Evolutionary conservation across 2,888 invertebrate genomes (phyloP), one percentile per base, ranked within the genome.

Genomic region (Brenthis hecate): DNA sequence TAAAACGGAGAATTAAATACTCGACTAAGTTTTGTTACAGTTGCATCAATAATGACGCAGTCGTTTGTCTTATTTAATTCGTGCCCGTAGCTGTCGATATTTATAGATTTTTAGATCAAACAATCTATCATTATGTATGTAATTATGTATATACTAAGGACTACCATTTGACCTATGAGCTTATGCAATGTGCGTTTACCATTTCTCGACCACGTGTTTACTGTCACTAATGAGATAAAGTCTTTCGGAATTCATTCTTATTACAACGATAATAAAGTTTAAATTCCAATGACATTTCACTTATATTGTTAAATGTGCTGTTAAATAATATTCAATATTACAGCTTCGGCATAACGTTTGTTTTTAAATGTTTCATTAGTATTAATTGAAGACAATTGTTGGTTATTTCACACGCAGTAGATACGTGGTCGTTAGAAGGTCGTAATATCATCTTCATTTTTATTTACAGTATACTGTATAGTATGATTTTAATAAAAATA

Each of bases 351-450:
- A 53, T 61, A 69, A 36, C 47, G 61, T 61, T 47, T n/a, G 47
- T 69, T 65, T 65, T 62, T 28, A 6, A 65, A 43, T 19, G 32
- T 50, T 23, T 48, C 32, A 36, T 16, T 61, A 43, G 16, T 43
- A 55, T 60, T 28, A 47, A 47, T 55, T 47, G 56, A 47, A 65
- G 66, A 61, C 56, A 61, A 65, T 64, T 68, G 50, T 69, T 68
- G 23, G 67, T 61, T 73, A 73, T 73, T 68, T 36, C 47, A 55
- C 82, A 82, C 77, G 83, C 77, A 65, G 47, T 61, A 4, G 53
- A 13, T 63, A 73, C 82, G 80, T 84, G 84, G 65, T 50, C 53
- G 51, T 51, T 77, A 78, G 76, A 73, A 73, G 53, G 62, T 66
- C 68, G 60, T 72, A 56, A 70, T 60, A 32, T 50, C 50, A 50